Percentiles rank a stretch among this genome's conserved stretches.
phyloP scores from a whole-genome alignment of 2,888 invertebrate genomes.

The Hoplodrina blanda region DNA sequence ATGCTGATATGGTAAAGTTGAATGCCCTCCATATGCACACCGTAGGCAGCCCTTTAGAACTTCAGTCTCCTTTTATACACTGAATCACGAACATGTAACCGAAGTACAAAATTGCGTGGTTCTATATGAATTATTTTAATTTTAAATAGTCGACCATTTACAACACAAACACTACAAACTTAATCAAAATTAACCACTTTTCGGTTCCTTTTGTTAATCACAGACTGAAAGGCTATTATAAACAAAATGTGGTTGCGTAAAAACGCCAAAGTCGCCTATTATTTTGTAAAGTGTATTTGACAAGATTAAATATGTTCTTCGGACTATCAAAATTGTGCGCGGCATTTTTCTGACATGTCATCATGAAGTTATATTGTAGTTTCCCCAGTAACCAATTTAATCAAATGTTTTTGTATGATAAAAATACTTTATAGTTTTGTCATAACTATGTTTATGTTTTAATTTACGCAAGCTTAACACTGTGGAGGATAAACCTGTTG shows the following conservation, averaged over 20 bases:
- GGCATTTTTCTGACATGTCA: not conserved
- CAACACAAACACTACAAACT: too few species aligned
- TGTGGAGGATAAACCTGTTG: conserved; percentile 62
- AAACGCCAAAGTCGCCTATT: not conserved
- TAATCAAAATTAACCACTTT: too few species aligned
- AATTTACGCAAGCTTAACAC: conserved; percentile 70
- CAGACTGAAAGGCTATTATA: not conserved
- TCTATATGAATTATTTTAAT: not conserved
- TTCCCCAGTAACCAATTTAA: not conserved
- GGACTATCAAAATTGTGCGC: too few species aligned
- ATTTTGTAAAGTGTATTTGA: not conserved
- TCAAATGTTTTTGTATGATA: not conserved
- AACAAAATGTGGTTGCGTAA: not conserved
- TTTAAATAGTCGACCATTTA: too few species aligned
- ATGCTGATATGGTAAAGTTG: conserved; percentile 9
- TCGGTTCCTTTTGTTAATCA: too few species aligned
- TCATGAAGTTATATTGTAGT: not conserved
- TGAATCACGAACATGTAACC: not conserved
- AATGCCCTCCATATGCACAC: not conserved
- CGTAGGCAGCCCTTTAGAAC: not conserved
- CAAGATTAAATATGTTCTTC: not conserved
- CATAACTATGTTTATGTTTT: conserved; percentile 22
- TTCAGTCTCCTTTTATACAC: not conserved
- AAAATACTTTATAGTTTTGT: not conserved
- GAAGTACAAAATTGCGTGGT: not conserved